These are phyloP conservation scores for Ophioninae sp. DNA, from an alignment of 2,888 invertebrate genomes.

Conservation along the genomic window DNA sequence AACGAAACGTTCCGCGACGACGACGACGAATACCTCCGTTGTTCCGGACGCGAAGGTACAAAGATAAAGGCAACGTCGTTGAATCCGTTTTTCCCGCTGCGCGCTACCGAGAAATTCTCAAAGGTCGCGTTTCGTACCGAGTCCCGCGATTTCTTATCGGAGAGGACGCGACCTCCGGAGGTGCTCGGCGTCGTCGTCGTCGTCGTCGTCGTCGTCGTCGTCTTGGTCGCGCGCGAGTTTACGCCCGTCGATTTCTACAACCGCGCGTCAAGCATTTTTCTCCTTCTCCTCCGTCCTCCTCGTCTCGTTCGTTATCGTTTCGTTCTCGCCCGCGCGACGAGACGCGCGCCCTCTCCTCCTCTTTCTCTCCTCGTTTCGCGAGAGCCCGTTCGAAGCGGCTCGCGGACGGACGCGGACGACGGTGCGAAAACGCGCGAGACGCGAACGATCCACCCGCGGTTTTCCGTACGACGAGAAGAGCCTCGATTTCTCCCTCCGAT, in stretches of 20 bases:
- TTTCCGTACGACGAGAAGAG: background rate
- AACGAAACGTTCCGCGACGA: background rate
- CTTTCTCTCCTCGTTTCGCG: constrained; percentile 17
- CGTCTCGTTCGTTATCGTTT: constrained; percentile 26
- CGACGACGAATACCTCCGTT: background rate
- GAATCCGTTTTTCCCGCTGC: background rate
- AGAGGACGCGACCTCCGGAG: constrained; percentile 50
- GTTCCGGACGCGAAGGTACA: background rate
- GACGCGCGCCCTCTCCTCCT: constrained; percentile 10
- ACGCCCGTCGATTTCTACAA: constrained; percentile 2
- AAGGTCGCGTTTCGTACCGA: constrained; percentile 21
- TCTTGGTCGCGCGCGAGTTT: background rate
- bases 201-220: too few species aligned
- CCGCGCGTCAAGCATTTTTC: constrained; percentile 23
- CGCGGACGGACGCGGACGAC: too few species aligned
- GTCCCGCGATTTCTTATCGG: constrained; percentile 53
- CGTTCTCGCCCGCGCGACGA: constrained; percentile 4
- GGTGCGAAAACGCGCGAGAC: constrained; percentile 59
- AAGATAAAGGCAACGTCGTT: background rate
- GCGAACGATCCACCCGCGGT: constrained; percentile 55
- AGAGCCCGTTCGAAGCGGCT: constrained; percentile 7
- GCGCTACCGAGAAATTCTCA: constrained; percentile 17
- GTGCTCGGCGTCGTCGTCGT: constrained; percentile 55
- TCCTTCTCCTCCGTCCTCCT: background rate
- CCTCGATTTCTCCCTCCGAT: background rate